phyloP scores from a whole-genome alignment of 2,797 vertebrate species.

The Sardinella longiceps region DNA sequence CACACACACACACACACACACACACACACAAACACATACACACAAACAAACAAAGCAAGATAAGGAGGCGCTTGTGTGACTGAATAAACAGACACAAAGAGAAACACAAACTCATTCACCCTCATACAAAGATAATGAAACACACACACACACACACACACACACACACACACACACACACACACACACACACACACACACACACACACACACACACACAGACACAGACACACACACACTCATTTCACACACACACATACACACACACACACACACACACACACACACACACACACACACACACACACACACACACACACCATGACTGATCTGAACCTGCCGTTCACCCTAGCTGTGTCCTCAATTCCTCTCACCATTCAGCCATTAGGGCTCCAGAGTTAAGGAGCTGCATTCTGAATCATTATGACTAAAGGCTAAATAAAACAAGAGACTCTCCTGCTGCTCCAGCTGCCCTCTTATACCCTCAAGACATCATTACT shows the following conservation, averaged over 20 bases:
- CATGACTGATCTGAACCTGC: no score
- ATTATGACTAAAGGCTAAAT: neutral
- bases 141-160: no score
- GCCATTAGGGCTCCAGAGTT: no score
- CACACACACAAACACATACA: no score
- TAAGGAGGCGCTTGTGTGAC: no score
- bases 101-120: no score
- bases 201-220: neutral
- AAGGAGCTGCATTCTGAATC: neutral
- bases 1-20: no score
- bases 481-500: neutral
- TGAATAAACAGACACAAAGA: no score
- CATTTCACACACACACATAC: no score
- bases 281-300: neutral
- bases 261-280: neutral
- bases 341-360: neutral
- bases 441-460: neutral
- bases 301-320: neutral
- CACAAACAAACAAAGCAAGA: no score
- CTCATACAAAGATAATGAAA: no score
- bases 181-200: neutral
- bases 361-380: neutral
- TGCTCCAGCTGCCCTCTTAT: neutral
- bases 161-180: neutral
- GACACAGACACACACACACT: no score